Evolutionary conservation across 1,140 invertebrate species (phyloP), one percentile per base, ranked within the genome.

Genomic region (Drosophila nigrodunni): DNA sequence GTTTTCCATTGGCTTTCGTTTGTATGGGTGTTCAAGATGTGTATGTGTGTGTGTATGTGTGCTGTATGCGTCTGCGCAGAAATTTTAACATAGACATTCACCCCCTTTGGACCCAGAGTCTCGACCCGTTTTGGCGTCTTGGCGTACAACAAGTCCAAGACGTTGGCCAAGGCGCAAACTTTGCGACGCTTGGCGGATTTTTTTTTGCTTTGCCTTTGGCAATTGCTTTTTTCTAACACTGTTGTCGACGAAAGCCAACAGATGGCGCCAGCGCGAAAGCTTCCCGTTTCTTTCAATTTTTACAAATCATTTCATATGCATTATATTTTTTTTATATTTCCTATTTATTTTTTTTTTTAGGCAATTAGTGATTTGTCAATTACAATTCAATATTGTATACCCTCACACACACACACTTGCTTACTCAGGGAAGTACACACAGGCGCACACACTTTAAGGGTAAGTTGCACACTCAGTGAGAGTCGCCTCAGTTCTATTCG

Each of bases 181-280:
- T 88, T 72, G 61, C 72, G 54, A 55, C 44, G 65, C 58, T 67
- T 77, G 34, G 37, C 66, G 59, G 30, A 64, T 46, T 52, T 41
- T 77, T 73, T 73, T 50, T 70, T 60, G 67, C 49, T 61, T 64
- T 52, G 15, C 11, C 61, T 55, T 44, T 69, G 25, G 34, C 50
- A 21, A 25, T n/a, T 54, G 52, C 52, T 68, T 77, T 71, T 58
- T 13, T 39, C 1, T n/a, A 9, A 8, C 7, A 0, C 9, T 35
- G 66, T 11, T 88, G 72, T 60, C 15, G 15, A 9, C 5, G 7
- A n/a, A 39, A 30, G 52, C 34, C 74, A 50, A 54, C 44, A 89
- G 83, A 83, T 88, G 83, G 83, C 83, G 83, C 83, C 52, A 89
- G 76, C 7, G 7, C 13, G 30, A 82, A 89, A 88, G 83, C 83